Evolutionary conservation across 2,797 vertebrate genomes (phyloP).

Genomic region (Enteromius treurensis): DNA sequence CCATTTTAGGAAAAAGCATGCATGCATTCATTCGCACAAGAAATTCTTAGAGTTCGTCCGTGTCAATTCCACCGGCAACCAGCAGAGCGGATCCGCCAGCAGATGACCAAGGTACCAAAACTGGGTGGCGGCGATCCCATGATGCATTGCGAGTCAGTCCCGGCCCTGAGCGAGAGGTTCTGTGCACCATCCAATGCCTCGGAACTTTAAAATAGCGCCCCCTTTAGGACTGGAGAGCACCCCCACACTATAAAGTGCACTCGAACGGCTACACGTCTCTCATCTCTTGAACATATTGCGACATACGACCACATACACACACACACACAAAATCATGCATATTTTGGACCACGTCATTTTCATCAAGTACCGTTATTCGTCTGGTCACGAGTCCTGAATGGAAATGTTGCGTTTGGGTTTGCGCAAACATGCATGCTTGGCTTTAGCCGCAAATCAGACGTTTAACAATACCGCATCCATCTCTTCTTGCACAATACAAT

Average conservation of each 20-base stretch:
- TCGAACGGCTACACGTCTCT: conserved; percentile 47
- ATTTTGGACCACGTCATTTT: conserved; percentile 47
- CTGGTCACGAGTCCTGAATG: not conserved
- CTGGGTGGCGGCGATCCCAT: not conserved
- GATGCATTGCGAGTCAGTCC: conserved; percentile 43
- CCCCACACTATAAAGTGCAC: conserved; percentile 74
- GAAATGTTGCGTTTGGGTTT: conserved; percentile 17
- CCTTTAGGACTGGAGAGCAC: conserved; percentile 65
- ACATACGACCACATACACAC: not conserved
- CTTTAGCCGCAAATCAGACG: not conserved
- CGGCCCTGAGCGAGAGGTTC: conserved; percentile 70
- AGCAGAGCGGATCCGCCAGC: not conserved
- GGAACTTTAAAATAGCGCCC: conserved; percentile 28
- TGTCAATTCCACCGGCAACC: not conserved
- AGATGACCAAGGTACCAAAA: not conserved
- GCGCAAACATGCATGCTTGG: conserved; percentile 28
- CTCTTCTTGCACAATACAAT: conserved; percentile 25
- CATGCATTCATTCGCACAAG: not conserved
- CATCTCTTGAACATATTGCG: conserved; percentile 28
- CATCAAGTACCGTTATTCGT: conserved; percentile 32
- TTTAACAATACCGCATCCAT: not conserved
- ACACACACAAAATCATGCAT: conserved; percentile 48
- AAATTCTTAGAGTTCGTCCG: not conserved
- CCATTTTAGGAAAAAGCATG: not conserved
- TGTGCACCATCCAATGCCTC: conserved; percentile 72